These are phyloP conservation scores for Drepana arcuata DNA, from an alignment of 1,140 invertebrate genomes.

Conservation along the genomic window DNA sequence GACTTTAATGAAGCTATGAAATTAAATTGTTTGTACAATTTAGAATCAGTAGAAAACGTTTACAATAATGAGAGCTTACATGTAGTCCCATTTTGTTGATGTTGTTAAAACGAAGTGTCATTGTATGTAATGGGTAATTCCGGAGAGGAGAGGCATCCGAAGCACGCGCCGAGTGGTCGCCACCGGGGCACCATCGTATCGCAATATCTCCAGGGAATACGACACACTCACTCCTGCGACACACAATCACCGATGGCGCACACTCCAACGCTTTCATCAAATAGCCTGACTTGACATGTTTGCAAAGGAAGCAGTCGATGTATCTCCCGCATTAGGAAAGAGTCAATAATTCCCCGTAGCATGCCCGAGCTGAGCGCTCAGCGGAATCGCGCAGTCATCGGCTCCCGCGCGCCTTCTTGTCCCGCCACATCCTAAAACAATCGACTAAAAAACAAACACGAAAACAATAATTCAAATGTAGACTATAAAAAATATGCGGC, in stretches of 20 bases:
- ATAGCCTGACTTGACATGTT: conserved; percentile 22
- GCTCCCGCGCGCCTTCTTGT: conserved; percentile 38
- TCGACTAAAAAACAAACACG: conserved; percentile 45
- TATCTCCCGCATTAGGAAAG: conserved; percentile 14
- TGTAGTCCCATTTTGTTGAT: conserved; percentile 42
- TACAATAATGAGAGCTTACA: conserved; percentile 57
- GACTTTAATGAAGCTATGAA: no score
- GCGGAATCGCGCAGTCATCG: conserved; percentile 45
- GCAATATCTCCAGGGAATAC: conserved; percentile 47
- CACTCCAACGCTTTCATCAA: conserved; percentile 35
- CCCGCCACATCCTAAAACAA: conserved; percentile 47
- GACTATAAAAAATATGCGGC: conserved; percentile 50
- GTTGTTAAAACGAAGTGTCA: conserved; percentile 57
- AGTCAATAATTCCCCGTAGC: conserved; percentile 14
- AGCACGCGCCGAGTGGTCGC: conserved; percentile 57
- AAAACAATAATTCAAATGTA: conserved; percentile 56
- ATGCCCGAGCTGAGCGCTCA: conserved; percentile 16
- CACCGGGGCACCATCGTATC: conserved; percentile 51
- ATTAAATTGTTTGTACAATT: conserved; percentile 49
- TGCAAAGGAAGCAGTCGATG: conserved; percentile 22
- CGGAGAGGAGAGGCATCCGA: conserved; percentile 40
- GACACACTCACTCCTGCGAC: conserved; percentile 14
- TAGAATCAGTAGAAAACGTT: conserved; percentile 52
- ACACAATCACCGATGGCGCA: conserved; percentile 20
- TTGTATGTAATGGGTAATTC: conserved; percentile 64